phyloP scores from a whole-genome alignment of 2,888 invertebrate species.

The Eupithecia centaureata region DNA sequence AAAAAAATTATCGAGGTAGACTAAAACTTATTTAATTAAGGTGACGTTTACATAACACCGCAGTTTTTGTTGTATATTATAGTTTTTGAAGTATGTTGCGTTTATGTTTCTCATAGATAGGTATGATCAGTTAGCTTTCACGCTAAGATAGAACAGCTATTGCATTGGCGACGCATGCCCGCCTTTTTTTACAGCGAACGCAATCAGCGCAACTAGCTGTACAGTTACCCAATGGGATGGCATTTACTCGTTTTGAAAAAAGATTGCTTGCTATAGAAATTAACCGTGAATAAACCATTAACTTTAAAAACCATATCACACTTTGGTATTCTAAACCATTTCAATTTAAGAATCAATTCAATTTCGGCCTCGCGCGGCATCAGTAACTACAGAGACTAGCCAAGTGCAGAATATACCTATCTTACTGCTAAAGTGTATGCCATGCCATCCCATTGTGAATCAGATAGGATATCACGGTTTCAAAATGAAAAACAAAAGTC shows the following conservation, averaged over 20 bases:
- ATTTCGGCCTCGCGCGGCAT: too few species aligned
- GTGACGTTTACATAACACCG: neutral
- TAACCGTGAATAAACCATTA: neutral
- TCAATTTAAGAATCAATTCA: neutral
- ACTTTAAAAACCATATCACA: neutral
- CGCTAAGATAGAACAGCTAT: slow-evolving; percentile 21
- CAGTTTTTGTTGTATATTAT: neutral
- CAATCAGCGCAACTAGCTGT: slow-evolving; percentile 58
- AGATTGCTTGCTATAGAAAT: neutral
- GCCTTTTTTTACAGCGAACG: slow-evolving; percentile 54
- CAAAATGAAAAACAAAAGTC: neutral
- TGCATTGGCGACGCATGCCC: slow-evolving; percentile 52
- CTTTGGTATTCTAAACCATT: neutral
- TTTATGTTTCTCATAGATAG: neutral
- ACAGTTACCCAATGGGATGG: slow-evolving; percentile 59
- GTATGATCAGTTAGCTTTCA: slow-evolving; percentile 4
- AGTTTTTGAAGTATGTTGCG: neutral
- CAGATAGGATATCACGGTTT: neutral
- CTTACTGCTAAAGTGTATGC: too few species aligned
- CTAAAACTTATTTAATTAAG: neutral
- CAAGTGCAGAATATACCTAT: too few species aligned
- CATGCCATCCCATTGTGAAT: neutral
- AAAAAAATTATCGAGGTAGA: too few species aligned
- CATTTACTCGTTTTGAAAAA: slow-evolving; percentile 45
- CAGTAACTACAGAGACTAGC: too few species aligned